Evolutionary conservation across 37 sponge, comb jelly and placozoan species (phyloP).

Genomic region (Haliclona indistincta): DNA sequence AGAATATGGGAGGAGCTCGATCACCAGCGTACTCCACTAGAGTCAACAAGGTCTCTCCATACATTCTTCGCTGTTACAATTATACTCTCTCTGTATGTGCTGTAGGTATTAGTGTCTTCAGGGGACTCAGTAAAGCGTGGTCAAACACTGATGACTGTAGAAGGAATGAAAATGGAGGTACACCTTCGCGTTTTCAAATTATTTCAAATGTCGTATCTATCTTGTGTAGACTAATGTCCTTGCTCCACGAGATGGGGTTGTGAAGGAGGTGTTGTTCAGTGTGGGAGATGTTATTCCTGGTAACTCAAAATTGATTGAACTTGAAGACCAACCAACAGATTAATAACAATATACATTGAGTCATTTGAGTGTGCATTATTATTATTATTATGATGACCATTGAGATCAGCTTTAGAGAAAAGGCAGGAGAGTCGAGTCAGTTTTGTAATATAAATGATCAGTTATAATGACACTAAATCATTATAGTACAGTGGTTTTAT

Average conservation of each 20-base stretch:
- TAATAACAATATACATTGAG: too few species aligned
- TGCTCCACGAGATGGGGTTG: constrained; percentile 49
- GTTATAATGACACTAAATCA: too few species aligned
- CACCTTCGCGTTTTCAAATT: background rate
- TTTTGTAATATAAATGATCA: too few species aligned
- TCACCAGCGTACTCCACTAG: constrained; percentile 70
- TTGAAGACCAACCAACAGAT: constrained; percentile 43
- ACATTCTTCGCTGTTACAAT: too few species aligned
- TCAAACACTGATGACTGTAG: constrained; percentile 62
- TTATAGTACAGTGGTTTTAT: too few species aligned
- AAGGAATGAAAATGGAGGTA: constrained; percentile 93
- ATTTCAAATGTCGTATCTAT: background rate
- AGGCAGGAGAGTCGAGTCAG: too few species aligned
- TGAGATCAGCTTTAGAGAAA: too few species aligned
- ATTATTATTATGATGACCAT: too few species aligned
- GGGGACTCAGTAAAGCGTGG: constrained; percentile 74
- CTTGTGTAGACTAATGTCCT: constrained; percentile 57
- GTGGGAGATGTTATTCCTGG: constrained; percentile 62
- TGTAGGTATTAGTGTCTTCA: constrained; percentile 57
- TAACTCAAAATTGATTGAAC: constrained; percentile 57
- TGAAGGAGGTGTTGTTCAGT: constrained; percentile 57
- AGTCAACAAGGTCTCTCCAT: constrained; percentile 62
- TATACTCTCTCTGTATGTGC: background rate
- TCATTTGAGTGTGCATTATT: too few species aligned
- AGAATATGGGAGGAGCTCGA: constrained; percentile 35